Base-by-base conservation (phyloP, 2,797 vertebrate species). In the Chiloscyllium punctatum region DNA sequence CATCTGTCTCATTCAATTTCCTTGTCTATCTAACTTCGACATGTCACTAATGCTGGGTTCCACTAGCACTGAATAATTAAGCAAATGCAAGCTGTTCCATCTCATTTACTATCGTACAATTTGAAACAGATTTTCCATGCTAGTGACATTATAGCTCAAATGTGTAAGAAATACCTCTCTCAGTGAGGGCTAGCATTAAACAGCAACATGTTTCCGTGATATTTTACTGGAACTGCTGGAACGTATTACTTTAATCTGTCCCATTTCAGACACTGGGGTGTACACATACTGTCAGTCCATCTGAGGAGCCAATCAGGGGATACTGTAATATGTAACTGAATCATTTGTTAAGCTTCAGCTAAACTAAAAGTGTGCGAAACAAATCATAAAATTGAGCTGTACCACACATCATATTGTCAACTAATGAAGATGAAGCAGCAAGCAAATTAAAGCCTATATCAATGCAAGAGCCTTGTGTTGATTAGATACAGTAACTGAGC, bases 1-100 rank as follows among this genome's bases (percentile, higher is more conserved):
- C 37, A 68, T 69, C 66, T 69, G 33, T 37, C 91, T 69, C 91
- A 94, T 94, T 94, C 66, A 94, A 71, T 94, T 48, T 91, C 53
- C 66, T 91, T 66, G 53, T n/a, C 53, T 66, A 66, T 66, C 88
- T 91, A 91, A 57, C 88, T 66, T 8, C 0, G 57, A 30, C 25
- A 21, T 57, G 30, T 91, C 88, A n/a, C 18, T n/a, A 66, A 30
- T 13, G 33, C 88, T 91, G 88, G 88, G 88, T 30, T 94, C 62
- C 68, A 94, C 91, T n/a, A 25, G 37, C 66, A 71, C 5, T 69
- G 66, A 68, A 25, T 94, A 69, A 94, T 94, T 42, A 42, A 68
- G 37, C 91, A 94, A 94, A 69, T 94, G 69, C 62, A 94, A 94
- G 13, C 33, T 48, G 7, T 37, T 68, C 62, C 33, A 66, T 16